Base-by-base conservation (phyloP, 2,797 vertebrate species). In the Myripristis jacobus region DNA sequence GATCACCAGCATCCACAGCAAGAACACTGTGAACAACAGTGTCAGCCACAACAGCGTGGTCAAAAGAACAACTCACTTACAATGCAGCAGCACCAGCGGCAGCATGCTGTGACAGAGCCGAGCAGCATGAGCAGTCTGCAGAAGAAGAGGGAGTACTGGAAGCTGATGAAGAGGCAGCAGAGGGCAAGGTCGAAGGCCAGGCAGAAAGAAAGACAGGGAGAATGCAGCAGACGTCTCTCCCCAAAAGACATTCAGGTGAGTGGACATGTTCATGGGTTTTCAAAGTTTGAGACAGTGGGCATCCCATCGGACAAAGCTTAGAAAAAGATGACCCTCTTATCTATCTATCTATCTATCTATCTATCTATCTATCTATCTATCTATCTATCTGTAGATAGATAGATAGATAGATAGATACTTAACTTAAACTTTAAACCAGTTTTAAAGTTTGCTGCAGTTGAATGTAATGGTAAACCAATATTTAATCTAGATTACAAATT, bases 81-180 rank as follows among this genome's bases (percentile, higher is more conserved):
- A 2, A 47, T 29, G 19, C 61, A n/a, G 16, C 48, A 2, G 1
- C 48, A 2, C 0, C 7, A 58, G 16, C 36, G 0, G 10, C 0
- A 9, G 53, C 6, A 27, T 0, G 12, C 0, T 7, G 55, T 0
- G 31, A 6, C 2, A 0, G 80, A 75, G 66, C 67, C 61, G 31
- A 51, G 53, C 8, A 67, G 81, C 27, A 38, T 44, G 48, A 87
- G 21, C 74, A 87, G 86, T 57, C 86, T 95, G 58, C 92, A 94
- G 87, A 88, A 70, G 76, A 94, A 93, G 88, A 88, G 94, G 77
- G 94, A 95, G 77, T 94, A 95, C 87, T 95, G 94, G 94, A 91
- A 93, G 79, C 73, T 95, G 73, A 94, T 93, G 92, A 95, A 95
- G 84, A 90, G 93, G 66, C 93, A 94, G 83, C 94, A 95, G 50